Evolutionary conservation across 2,888 invertebrate genomes (phyloP).

Genomic region (Dryomyza anilis): DNA sequence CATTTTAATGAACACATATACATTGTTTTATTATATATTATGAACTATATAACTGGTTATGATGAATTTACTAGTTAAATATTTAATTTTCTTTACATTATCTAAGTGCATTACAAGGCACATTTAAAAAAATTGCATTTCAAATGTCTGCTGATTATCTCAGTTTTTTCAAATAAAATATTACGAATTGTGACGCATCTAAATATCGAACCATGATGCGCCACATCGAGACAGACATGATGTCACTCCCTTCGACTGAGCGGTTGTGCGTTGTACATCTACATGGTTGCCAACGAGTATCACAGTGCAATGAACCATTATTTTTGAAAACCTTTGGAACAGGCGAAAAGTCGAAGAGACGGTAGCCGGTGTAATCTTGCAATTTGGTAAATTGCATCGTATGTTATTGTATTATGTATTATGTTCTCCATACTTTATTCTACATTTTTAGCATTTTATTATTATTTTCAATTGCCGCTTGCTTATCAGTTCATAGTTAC

Average conservation of each 20-base stretch:
- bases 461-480: not conserved
- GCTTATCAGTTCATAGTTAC: too few relatives aligned
- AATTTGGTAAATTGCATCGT: slow-evolving; percentile 4
- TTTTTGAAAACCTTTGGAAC: slow-evolving; percentile 36
- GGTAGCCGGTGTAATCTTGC: not conserved
- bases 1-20: too few relatives aligned
- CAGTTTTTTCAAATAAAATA: too few relatives aligned
- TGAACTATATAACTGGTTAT: too few relatives aligned
- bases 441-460: not conserved
- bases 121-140: too few relatives aligned
- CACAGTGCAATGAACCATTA: slow-evolving; percentile 59
- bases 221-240: not conserved
- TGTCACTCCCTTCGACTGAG: not conserved
- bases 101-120: too few relatives aligned
- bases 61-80: too few relatives aligned
- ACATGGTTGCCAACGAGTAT: slow-evolving; percentile 36
- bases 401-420: too few relatives aligned
- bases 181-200: too few relatives aligned
- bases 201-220: not conserved
- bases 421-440: not conserved
- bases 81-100: too few relatives aligned
- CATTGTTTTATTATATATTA: too few relatives aligned
- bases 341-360: slow-evolving; percentile 13
- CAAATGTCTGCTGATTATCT: too few relatives aligned
- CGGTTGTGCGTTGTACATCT: slow-evolving; percentile 38